Evolutionary conservation across 2,888 invertebrate genomes (phyloP).

Genomic region (Lasioglossum malachurum): DNA sequence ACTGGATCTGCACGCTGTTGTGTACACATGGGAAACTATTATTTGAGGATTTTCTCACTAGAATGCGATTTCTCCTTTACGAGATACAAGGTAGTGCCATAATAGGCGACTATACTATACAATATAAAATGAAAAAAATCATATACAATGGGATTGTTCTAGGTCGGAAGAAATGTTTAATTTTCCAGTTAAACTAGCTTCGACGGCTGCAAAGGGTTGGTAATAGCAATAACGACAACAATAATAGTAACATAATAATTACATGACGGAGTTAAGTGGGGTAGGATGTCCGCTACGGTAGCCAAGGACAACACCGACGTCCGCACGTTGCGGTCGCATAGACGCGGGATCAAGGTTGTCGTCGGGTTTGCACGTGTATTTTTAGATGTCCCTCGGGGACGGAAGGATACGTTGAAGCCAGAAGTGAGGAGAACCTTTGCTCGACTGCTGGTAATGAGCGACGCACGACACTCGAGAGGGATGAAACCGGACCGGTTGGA

Average conservation of each 20-base stretch:
- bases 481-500: conserved; percentile 55
- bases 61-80: too few species aligned
- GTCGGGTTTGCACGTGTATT: conserved; percentile 46
- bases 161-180: too few species aligned
- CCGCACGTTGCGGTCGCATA: background rate
- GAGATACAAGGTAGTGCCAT: too few species aligned
- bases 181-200: too few species aligned
- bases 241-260: background rate
- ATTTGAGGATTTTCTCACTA: too few species aligned
- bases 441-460: conserved; percentile 69
- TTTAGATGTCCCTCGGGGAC: conserved; percentile 53
- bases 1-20: too few species aligned
- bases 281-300: background rate
- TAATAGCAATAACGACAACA: too few species aligned
- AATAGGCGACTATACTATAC: too few species aligned
- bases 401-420: conserved; percentile 39
- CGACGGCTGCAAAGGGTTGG: too few species aligned
- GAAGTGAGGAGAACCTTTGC: conserved; percentile 68
- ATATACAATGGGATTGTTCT: too few species aligned
- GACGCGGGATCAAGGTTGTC: conserved; percentile 44
- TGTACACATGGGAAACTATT: too few species aligned
- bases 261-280: background rate
- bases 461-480: conserved; percentile 64
- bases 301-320: background rate
- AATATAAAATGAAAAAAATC: too few species aligned